Evolutionary conservation across 92 coral and sea anemone genomes (phyloP), one percentile per base, ranked within the genome.

Genomic region (Phenganax marumi): DNA sequence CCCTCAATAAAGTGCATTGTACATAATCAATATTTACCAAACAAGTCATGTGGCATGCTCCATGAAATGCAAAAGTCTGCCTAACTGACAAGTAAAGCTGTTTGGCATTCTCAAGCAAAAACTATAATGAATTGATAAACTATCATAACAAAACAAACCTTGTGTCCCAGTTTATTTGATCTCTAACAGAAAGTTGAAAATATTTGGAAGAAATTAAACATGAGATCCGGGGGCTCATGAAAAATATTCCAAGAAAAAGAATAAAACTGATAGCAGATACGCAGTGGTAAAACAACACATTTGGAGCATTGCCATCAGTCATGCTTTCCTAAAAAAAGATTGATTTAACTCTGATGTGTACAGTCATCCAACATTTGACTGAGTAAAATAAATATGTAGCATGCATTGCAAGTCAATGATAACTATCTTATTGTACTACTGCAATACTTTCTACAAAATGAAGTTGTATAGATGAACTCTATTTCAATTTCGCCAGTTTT

Each of bases 101-200:
- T 33, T 33, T 33, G 43, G 43, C 43, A 33, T 33, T 5, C 43
- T 33, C 14, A 48, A 47, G 22, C 21, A 39, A 12, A 70, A 21
- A 51, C 10, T 17, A 51, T 76, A 33, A 53, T 21, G 13, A 3
- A 76, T 76, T n/a, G 21, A 14, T 24, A 16, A 33, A 18, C n/a
- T 21, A 12, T 22, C 12, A n/a, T 17, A 5, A n/a, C 18, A 16
- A 55, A 76, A 76, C 81, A 24, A 76, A 93, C 97, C 97, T 91
- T 73, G 97, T 93, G 65, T 93, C 89, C 97, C 97, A 93, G 74
- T 93, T 93, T 54, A 89, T 76, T 82, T 84, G 86, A 19, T 90
- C 84, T 71, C 88, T 77, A 21, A 19, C 49, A 74, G 97, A 46
- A 13, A 93, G 80, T 23, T 60, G 76, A 23, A 13, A 70, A 85